phyloP scores from a whole-genome alignment of 1,140 invertebrate species.

The Cardiocondyla obscurior region DNA sequence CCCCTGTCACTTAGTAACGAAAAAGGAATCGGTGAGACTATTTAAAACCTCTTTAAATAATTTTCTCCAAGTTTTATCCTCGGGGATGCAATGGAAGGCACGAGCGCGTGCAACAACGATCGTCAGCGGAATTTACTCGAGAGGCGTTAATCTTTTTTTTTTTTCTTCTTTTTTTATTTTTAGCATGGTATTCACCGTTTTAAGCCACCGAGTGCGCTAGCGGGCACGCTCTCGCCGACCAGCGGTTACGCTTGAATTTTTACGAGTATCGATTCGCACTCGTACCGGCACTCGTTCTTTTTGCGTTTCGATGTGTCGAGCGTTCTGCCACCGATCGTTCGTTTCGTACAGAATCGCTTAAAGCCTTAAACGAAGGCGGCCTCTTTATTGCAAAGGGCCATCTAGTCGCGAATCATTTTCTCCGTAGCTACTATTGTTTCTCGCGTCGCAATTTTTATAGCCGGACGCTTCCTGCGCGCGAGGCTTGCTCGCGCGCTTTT shows the following conservation, averaged over 20 bases:
- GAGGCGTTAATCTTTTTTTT: slow-evolving; percentile 41
- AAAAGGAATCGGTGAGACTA: background rate
- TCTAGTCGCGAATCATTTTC: slow-evolving; percentile 54
- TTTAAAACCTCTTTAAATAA: slow-evolving; percentile 23
- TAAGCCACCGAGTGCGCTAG: slow-evolving; percentile 34
- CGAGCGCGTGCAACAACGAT: slow-evolving; percentile 34
- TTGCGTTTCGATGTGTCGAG: background rate
- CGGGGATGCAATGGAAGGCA: background rate
- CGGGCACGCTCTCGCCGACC: slow-evolving; percentile 34
- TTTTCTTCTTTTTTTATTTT: slow-evolving; percentile 40
- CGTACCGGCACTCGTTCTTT: slow-evolving; percentile 22
- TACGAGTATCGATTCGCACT: slow-evolving; percentile 49
- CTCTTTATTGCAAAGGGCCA: background rate
- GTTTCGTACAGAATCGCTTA: slow-evolving; percentile 43
- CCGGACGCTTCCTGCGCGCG: slow-evolving; percentile 2
- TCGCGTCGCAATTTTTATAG: slow-evolving; percentile 55
- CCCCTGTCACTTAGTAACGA: background rate
- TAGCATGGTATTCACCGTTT: background rate
- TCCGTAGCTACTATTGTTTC: slow-evolving; percentile 55
- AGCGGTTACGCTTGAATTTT: slow-evolving; percentile 45
- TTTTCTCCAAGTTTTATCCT: slow-evolving; percentile 10
- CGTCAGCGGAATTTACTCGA: slow-evolving; percentile 28
- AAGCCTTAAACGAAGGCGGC: slow-evolving; percentile 40
- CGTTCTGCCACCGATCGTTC: slow-evolving; percentile 29
- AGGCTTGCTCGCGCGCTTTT: slow-evolving; percentile 58